These are phyloP conservation scores for Caranx melampygus DNA, from an alignment of 2,113 vertebrate genomes.

Conservation along the genomic window DNA sequence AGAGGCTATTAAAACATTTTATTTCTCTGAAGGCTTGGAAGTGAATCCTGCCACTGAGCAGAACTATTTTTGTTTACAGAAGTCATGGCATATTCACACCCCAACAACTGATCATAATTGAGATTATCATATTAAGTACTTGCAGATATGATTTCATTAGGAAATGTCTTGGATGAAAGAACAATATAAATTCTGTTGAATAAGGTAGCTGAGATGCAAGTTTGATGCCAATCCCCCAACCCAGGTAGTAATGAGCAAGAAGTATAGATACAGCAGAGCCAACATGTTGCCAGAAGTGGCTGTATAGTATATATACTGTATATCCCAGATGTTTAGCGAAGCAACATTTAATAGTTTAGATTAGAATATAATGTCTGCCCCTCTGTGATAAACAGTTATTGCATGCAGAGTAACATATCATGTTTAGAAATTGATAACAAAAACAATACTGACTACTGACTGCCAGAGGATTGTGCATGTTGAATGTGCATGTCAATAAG, in stretches of 20 bases:
- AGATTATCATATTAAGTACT: conserved; percentile 83
- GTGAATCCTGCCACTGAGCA: conserved; percentile 83
- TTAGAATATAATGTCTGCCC: too few relatives aligned
- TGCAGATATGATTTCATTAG: conserved; percentile 77
- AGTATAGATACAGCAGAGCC: neutral
- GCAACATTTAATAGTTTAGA: too few relatives aligned
- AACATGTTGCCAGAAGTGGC: neutral
- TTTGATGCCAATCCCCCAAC: conserved; percentile 29
- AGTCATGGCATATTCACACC: conserved; percentile 75
- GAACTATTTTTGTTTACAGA: conserved; percentile 85
- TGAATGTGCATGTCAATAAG: conserved; percentile 19
- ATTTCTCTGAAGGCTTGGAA: conserved; percentile 81
- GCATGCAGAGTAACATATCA: too few relatives aligned
- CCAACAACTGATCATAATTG: conserved; percentile 80
- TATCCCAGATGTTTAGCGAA: neutral
- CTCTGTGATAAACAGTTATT: too few relatives aligned
- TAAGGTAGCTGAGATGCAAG: conserved; percentile 39
- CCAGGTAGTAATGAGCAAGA: conserved; percentile 2
- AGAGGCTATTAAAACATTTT: conserved; percentile 88
- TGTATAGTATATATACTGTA: neutral
- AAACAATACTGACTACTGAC: too few relatives aligned
- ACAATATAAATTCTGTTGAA: conserved; percentile 66
- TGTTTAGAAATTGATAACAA: too few relatives aligned
- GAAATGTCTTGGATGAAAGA: conserved; percentile 69
- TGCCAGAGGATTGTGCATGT: neutral